Percentiles rank a stretch among this genome's conserved stretches.
These are phyloP conservation scores for Hermaeophaga mercurialis DNA, from an alignment of 2,888 invertebrate genomes.

Conservation along the genomic window DNA sequence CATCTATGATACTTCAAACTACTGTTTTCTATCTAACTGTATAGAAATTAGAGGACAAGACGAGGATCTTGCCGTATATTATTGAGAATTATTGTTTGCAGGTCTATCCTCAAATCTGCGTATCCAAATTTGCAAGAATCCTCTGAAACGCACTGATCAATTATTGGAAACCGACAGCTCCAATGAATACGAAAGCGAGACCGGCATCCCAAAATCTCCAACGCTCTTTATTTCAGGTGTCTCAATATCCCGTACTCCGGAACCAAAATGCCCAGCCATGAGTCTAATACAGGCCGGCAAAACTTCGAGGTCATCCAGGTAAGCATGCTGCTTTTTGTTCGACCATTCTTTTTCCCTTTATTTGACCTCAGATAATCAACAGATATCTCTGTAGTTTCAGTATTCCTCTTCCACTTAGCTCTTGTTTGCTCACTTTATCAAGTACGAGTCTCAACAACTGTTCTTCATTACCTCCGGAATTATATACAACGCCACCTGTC, in stretches of 20 bases:
- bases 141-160: constrained; percentile 46
- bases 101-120: constrained; percentile 51
- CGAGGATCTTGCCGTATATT: no score
- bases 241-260: constrained; percentile 62
- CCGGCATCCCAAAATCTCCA: constrained; percentile 63
- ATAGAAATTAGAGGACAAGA: no score
- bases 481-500: constrained; percentile 53
- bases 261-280: constrained; percentile 58
- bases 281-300: constrained; percentile 55
- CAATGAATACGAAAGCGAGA: constrained; percentile 64
- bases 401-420: constrained; percentile 56
- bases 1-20: no score
- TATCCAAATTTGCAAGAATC: constrained; percentile 56
- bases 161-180: constrained; percentile 60
- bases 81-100: constrained; percentile 27
- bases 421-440: constrained; percentile 54
- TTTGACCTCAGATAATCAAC: no score
- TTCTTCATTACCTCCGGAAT: constrained; percentile 50
- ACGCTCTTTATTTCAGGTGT: constrained; percentile 65
- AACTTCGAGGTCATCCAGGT: constrained; percentile 28
- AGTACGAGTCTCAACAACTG: constrained; percentile 52
- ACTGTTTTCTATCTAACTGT: no score
- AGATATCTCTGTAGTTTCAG: constrained; percentile 57
- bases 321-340: no score
- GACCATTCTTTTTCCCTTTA: no score